A percentile compares a stretch with the other conserved stretches of the same genome.
phyloP scores from a whole-genome alignment of 1,140 invertebrate species.

The Drosophila neocordata region DNA sequence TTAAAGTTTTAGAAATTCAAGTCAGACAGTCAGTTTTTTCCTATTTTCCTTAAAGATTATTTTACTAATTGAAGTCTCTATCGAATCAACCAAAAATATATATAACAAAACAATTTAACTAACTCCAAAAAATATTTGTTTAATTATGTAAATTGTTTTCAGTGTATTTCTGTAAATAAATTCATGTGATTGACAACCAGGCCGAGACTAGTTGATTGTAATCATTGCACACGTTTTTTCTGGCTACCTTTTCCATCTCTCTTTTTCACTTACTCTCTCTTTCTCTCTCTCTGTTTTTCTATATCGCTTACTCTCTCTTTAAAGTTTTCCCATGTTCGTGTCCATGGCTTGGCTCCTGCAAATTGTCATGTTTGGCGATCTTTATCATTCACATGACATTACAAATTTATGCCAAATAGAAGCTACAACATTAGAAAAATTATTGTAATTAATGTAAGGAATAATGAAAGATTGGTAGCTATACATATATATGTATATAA shows the following conservation, averaged over 20 bases:
- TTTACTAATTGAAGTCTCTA: no score
- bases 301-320: no score
- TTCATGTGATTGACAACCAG: constrained; percentile 64
- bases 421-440: constrained; percentile 72
- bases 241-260: constrained; percentile 41
- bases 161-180: constrained; percentile 32
- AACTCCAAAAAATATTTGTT: no score
- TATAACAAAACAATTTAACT: no score
- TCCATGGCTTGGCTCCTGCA: constrained; percentile 49
- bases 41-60: no score
- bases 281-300: neutral
- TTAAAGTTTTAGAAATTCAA: no score
- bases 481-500: neutral
- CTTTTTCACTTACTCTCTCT: neutral
- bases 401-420: constrained; percentile 66
- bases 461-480: constrained; percentile 28
- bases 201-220: constrained; percentile 53
- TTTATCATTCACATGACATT: constrained; percentile 70
- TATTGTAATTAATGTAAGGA: constrained; percentile 64
- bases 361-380: constrained; percentile 73
- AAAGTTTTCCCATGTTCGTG: constrained; percentile 58
- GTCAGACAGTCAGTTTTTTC: no score
- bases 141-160: neutral
- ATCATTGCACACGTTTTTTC: constrained; percentile 70
- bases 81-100: no score